Evolutionary conservation across 2,113 vertebrate species (phyloP).

Genomic region (Pan troglodytes): NHGRI_mPanTro3-v2.1_pri NC_086015.1:110646501-110647000

Average conservation of each 20-base stretch:
- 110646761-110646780: neutral
- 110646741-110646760: neutral
- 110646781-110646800: neutral
- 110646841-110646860: neutral
- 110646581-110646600: neutral
- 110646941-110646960: too few species aligned
- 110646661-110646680: neutral
- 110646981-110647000: too few species aligned
- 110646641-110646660: neutral
- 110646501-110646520: neutral
- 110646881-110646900: rapidly evolving
- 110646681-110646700: neutral
- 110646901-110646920: too few species aligned
- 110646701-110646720: neutral
- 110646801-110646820: neutral
- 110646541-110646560: neutral
- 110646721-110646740: conserved; percentile 26
- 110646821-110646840: neutral
- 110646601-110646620: neutral
- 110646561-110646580: neutral
- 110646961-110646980: too few species aligned
- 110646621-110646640: neutral
- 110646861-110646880: neutral
- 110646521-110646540: neutral
- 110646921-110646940: too few species aligned